Conservation (phyloP, 1,140 invertebrate species). For the Diorhabda sublineata region DNA sequence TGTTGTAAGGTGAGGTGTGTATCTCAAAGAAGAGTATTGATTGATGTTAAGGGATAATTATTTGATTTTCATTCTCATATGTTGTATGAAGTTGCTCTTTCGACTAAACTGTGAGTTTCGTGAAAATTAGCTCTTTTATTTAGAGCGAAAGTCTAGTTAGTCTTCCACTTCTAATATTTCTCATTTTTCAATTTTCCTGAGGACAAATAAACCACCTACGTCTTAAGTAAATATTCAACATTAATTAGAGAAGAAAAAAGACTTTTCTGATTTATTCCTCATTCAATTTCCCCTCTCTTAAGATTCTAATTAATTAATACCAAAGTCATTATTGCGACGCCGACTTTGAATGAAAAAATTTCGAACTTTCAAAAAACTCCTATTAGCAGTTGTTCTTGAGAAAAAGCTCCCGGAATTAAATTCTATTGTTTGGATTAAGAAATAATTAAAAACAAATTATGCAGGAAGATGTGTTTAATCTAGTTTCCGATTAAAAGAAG, state of each 20-base stretch:
- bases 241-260: background rate
- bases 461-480: background rate
- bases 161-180: background rate
- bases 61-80: background rate
- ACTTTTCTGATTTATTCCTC: background rate
- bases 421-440: constrained; percentile 12
- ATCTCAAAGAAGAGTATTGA: no score
- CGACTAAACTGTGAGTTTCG: background rate
- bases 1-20: no score
- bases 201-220: background rate
- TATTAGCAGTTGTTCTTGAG: constrained; percentile 12
- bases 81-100: background rate
- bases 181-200: background rate
- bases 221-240: background rate
- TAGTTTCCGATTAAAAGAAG: background rate
- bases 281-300: background rate
- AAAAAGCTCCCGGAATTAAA: constrained; percentile 6
- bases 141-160: background rate
- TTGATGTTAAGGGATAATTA: no score
- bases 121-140: background rate
- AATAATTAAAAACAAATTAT: constrained; percentile 6
- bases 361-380: background rate
- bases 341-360: constrained; percentile 2
- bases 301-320: constrained; percentile 1
- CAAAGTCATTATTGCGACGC: background rate